These are phyloP conservation scores for Aporrectodea caliginosa DNA, from an alignment of 1,140 invertebrate species.

Conservation along the genomic window DNA sequence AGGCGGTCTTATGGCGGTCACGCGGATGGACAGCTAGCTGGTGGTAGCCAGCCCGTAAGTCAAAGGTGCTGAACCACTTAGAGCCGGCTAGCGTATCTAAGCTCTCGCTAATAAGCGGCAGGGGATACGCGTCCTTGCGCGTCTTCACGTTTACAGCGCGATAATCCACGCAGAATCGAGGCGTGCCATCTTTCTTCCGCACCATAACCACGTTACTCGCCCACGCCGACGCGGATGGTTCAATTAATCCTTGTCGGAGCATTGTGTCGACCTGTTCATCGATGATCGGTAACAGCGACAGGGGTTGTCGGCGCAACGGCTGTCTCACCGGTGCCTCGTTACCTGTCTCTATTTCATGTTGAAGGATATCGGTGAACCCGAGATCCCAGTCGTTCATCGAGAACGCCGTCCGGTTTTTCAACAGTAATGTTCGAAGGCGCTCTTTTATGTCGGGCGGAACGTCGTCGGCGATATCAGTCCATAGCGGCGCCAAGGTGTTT, in stretches of 20 bases:
- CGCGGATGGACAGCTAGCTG: too few species aligned
- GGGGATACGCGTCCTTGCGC: conserved; percentile 34
- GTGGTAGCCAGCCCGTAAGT: too few species aligned
- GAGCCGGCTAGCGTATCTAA: conserved; percentile 36
- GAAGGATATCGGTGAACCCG: background rate
- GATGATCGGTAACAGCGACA: background rate
- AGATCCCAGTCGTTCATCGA: background rate
- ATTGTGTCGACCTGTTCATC: background rate
- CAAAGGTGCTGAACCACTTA: too few species aligned
- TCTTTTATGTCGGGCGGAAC: too few species aligned
- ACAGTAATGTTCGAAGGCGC: too few species aligned
- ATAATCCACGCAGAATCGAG: conserved; percentile 42
- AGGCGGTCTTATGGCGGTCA: conserved; percentile 49
- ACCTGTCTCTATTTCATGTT: background rate
- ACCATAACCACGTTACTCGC: conserved; percentile 44
- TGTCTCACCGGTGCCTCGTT: background rate
- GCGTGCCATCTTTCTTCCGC: conserved; percentile 37
- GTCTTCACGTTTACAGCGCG: conserved; percentile 40
- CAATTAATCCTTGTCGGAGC: background rate
- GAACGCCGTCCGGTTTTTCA: too few species aligned
- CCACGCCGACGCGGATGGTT: conserved; percentile 37
- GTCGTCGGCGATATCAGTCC: too few species aligned
- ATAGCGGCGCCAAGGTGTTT: too few species aligned
- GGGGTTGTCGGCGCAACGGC: background rate
- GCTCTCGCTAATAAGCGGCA: conserved; percentile 44